Percentiles rank a stretch among this genome's conserved stretches.
phyloP scores from a whole-genome alignment of 2,888 invertebrate genomes.

The Erebia epiphron region DNA sequence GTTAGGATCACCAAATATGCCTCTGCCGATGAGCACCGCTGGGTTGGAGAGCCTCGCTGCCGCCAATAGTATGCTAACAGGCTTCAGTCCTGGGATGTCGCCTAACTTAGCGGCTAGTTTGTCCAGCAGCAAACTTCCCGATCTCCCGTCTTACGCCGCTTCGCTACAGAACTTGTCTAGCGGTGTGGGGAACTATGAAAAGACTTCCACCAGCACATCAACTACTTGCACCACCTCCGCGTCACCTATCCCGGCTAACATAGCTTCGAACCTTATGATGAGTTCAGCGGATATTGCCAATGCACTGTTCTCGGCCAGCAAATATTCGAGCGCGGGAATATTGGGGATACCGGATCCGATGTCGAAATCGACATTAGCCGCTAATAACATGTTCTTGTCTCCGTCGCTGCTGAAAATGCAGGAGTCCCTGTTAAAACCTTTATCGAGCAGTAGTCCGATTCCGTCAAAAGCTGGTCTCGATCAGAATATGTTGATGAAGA shows the following conservation, averaged over 20 bases:
- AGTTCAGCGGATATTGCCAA: conserved; percentile 85
- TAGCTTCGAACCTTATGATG: conserved; percentile 85
- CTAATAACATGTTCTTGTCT: conserved; percentile 90
- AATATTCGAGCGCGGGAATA: conserved; percentile 84
- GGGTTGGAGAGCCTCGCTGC: conserved; percentile 77
- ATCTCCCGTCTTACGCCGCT: conserved; percentile 75
- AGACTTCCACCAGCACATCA: conserved; percentile 75
- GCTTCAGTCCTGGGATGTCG: conserved; percentile 69
- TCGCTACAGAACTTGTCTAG: conserved; percentile 73
- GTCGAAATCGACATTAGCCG: conserved; percentile 88
- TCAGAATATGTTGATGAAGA: conserved; percentile 73
- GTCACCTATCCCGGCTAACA: conserved; percentile 76
- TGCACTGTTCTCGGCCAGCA: conserved; percentile 86
- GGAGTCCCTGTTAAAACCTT: conserved; percentile 83
- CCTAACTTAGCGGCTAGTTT: conserved; percentile 72
- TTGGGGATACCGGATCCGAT: conserved; percentile 89
- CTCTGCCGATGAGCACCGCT: conserved; percentile 68
- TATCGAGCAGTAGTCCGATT: conserved; percentile 83
- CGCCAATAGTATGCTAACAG: conserved; percentile 75
- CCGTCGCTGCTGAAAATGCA: conserved; percentile 89
- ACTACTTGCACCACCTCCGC: conserved; percentile 76
- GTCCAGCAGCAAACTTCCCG: conserved; percentile 69
- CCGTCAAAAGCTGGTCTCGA: conserved; percentile 72
- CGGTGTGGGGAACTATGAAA: conserved; percentile 70
- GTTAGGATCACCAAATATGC: conserved; percentile 70